These are phyloP conservation scores for Corythaixoides concolor DNA, from an alignment of 2,113 vertebrate species.

Conservation along the genomic window DNA sequence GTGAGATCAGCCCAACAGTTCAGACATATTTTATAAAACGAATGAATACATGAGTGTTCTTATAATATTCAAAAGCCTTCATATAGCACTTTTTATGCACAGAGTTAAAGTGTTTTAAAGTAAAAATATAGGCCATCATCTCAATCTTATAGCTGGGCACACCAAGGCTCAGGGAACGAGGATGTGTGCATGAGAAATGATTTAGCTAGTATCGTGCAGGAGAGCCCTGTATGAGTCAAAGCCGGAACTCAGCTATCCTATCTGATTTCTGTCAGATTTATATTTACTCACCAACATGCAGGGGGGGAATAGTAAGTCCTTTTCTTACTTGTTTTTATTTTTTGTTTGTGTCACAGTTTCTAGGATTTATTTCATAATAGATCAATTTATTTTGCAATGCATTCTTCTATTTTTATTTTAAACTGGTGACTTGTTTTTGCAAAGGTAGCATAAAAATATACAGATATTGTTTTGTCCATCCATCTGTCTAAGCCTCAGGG, in stretches of 20 bases:
- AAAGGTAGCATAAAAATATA: slow-evolving; percentile 35
- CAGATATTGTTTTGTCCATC: slow-evolving; percentile 45
- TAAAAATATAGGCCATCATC: slow-evolving; percentile 7
- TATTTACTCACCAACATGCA: neutral
- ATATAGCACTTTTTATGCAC: neutral
- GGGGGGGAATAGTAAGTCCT: neutral
- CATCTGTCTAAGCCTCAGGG: slow-evolving; percentile 56
- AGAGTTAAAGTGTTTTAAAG: slow-evolving; percentile 23
- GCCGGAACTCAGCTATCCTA: neutral
- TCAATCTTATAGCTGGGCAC: neutral
- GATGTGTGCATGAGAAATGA: neutral
- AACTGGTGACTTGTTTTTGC: slow-evolving; percentile 28
- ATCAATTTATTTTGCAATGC: slow-evolving; percentile 5
- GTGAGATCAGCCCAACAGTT: neutral
- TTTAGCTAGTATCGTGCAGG: neutral
- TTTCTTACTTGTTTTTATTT: neutral
- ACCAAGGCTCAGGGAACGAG: neutral
- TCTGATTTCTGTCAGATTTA: slow-evolving; percentile 18
- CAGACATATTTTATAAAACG: neutral
- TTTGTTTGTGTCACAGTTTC: neutral
- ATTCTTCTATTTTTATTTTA: slow-evolving; percentile 24
- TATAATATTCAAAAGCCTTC: slow-evolving; percentile 15
- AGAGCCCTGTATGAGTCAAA: neutral
- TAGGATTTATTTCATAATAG: slow-evolving; percentile 26
- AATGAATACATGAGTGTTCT: neutral